Percentiles rank a stretch among this genome's conserved stretches.
These are phyloP conservation scores for Diogma glabrata DNA, from an alignment of 2,888 invertebrate genomes.

Conservation along the genomic window DNA sequence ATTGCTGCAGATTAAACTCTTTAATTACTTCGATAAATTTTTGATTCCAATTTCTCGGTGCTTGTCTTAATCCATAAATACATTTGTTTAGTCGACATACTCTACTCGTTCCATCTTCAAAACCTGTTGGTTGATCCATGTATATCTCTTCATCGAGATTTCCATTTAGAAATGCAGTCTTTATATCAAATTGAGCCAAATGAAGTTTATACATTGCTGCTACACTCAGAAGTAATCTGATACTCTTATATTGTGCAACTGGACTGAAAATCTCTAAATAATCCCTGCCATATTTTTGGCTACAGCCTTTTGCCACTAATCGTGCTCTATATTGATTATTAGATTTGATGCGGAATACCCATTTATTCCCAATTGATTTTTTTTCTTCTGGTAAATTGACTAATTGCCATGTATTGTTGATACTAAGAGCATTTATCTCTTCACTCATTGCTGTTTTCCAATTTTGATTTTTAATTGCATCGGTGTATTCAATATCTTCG, in stretches of 20 bases:
- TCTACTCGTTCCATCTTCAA: not conserved
- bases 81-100: not conserved
- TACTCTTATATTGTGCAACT: not conserved
- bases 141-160: no score
- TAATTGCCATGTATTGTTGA: not conserved
- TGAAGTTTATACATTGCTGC: not conserved
- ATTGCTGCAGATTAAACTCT: not conserved
- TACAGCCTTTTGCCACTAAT: not conserved
- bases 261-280: constrained; percentile 1
- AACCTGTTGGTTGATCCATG: not conserved
- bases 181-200: not conserved
- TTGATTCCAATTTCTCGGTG: not conserved
- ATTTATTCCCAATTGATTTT: constrained; percentile 2
- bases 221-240: not conserved
- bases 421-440: not conserved
- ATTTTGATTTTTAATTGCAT: not conserved
- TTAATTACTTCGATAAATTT: constrained; percentile 8
- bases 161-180: no score
- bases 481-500: no score
- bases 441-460: not conserved
- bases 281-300: not conserved
- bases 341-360: not conserved
- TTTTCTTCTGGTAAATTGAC: not conserved
- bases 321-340: not conserved
- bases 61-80: not conserved